Base-by-base conservation (phyloP, 2,113 vertebrate species). In the Fulica atra region DNA sequence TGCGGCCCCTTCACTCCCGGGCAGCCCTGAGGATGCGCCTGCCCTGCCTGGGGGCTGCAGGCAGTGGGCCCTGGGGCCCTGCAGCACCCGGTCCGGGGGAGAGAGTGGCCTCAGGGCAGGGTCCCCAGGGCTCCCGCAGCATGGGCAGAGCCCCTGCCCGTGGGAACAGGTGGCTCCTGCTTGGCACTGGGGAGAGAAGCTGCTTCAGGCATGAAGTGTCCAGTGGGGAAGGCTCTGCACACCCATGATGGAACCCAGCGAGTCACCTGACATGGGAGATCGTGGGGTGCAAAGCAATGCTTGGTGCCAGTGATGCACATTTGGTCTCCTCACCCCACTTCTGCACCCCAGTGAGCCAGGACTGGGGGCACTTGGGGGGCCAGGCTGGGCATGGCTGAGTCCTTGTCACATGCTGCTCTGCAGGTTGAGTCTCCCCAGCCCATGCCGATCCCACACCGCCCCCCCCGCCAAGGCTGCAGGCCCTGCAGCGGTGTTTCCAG, bases 291-390 rank as follows among this genome's bases (percentile, higher is more conserved):
- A 13, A 18, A 26, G 40, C 26, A 40, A 8, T 3, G 2, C n/a
- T 26, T 16, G 2, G 40, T 6, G 1, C 24, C 2, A 2, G 13
- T 46, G 16, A 13, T 0, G 1, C 2, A 1, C 5, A 24, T n/a
- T 48, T 1, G 0, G 26, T 7, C 35, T 3, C n/a, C 20, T 18
- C 15, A 4, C 16, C 36, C 44, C n/a, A 3, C 11, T n/a, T 19
- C 56, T 20, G 46, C 9, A 5, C 38, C 35, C 25, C 6, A 1
- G 26, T 25, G 21, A 76, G n/a, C 16, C 44, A 10, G 77, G 46
- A 31, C 48, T 1, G 2, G 15, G 72, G 70, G 29, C 70, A 28
- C 16, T 2, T 0, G 7, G 25, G 56, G 36, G 33, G 5, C 25
- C 63, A 4, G 28, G 42, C 68, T 31, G 68, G 23, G 31, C 36